Base-by-base conservation (phyloP, 2,113 vertebrate species). In the Morone chrysops region DNA sequence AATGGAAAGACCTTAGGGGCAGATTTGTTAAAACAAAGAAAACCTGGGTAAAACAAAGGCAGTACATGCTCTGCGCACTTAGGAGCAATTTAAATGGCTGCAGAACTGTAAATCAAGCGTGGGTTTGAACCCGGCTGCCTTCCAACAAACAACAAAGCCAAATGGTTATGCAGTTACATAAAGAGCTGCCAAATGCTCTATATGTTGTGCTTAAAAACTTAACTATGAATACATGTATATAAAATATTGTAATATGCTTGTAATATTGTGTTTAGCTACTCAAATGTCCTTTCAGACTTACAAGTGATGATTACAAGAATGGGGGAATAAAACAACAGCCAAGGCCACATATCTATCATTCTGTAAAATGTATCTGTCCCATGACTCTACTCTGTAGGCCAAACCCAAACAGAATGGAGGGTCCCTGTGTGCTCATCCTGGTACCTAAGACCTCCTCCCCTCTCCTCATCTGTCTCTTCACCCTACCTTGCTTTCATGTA, bases 321-420 rank as follows among this genome's bases (percentile, higher is more conserved):
- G 40, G 6, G 48, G 66, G 74, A 89, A 70, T 80, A 36, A 85
- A 87, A 86, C 61, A 92, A 75, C 83, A 85, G 78, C 72, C 69
- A 83, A 84, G 81, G 73, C 86, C 70, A 83, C 77, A 89, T 74
- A 80, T 89, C 90, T 75, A 93, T 90, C 84, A 82, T 71, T 86
- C 77, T 70, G 68, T 85, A 50, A 85, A 88, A 93, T 93, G 72
- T 93, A 94, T 90, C 83, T 79, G 83, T 93, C 93, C 91, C 94
- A 82, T 85, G 89, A 88, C 88, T 87, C 76, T 86, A 84, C 82
- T 94, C 84, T 87, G 80, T 70, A 81, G 86, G 72, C 83, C 84
- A 79, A 93, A 94, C 67, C 89, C 82, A 92, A 93, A 92, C 89
- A 94, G 60, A 92, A 80, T 50, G 62, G 50, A 77, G 59, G 31